Conservation (phyloP, 1,140 invertebrate genomes). For the Bombus waltoni region DNA sequence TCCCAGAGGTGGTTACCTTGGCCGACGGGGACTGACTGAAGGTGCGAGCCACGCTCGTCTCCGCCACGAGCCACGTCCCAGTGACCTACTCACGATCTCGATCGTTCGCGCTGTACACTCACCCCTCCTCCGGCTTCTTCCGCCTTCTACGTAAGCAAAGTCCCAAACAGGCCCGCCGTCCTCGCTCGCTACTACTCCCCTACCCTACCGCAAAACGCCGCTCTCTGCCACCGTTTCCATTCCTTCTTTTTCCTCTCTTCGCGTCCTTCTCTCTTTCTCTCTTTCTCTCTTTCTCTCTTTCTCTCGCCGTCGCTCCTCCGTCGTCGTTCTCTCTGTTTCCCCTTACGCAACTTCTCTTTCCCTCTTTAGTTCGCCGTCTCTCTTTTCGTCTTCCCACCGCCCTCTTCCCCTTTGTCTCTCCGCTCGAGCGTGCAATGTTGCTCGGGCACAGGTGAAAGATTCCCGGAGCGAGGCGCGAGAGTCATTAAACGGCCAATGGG, state of each 20-base stretch:
- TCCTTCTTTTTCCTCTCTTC: constrained; percentile 43
- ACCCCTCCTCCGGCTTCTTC: constrained; percentile 48
- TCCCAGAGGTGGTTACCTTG: constrained; percentile 76
- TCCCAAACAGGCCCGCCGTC: constrained; percentile 61
- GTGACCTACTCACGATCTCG: constrained; percentile 80
- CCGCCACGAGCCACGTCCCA: constrained; percentile 78
- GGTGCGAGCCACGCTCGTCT: constrained; percentile 71
- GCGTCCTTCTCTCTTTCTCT: not conserved
- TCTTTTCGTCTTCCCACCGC: not conserved
- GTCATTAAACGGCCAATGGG: constrained; percentile 30
- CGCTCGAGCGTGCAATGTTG: not conserved
- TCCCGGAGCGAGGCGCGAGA: constrained; percentile 31
- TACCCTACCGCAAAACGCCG: constrained; percentile 6
- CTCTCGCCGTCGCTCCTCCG: constrained; percentile 16
- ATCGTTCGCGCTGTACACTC: constrained; percentile 59
- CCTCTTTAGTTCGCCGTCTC: not conserved
- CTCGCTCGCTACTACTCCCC: constrained; percentile 50
- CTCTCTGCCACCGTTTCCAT: constrained; percentile 51
- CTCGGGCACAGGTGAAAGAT: constrained; percentile 61
- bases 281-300: not conserved
- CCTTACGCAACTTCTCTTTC: not conserved
- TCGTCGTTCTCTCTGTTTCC: not conserved
- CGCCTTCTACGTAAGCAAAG: constrained; percentile 49
- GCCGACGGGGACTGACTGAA: constrained; percentile 77
- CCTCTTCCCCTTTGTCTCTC: not conserved